These are phyloP conservation scores for Eupelmus urozonus DNA, from an alignment of 2,888 invertebrate genomes.

Conservation along the genomic window DNA sequence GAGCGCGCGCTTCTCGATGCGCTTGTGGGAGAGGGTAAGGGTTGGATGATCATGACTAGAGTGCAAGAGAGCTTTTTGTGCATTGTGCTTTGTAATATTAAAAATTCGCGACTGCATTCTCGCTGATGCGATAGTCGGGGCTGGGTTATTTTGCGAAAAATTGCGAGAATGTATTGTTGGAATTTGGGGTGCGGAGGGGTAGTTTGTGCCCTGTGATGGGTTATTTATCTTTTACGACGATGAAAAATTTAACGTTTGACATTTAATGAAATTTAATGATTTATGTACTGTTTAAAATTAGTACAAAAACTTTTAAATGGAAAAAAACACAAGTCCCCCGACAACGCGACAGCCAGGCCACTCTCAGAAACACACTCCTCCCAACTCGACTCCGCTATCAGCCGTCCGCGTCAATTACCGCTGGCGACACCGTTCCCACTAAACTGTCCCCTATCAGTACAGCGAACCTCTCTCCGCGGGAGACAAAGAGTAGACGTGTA, in stretches of 20 bases:
- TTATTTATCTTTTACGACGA: no score
- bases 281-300: no score
- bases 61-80: no score
- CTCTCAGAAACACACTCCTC: no score
- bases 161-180: neutral
- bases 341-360: no score
- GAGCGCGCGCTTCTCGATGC: no score
- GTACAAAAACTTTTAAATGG: no score
- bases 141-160: neutral
- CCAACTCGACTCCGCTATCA: neutral
- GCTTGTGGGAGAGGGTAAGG: neutral
- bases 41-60: slow-evolving; percentile 44
- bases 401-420: neutral
- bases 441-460: neutral
- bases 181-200: neutral
- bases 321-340: no score
- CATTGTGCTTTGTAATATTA: slow-evolving; percentile 35
- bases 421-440: neutral
- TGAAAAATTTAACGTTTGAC: no score
- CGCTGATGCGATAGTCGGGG: neutral
- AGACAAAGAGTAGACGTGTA: neutral
- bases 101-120: slow-evolving; percentile 1
- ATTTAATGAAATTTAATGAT: no score
- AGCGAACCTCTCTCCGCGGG: neutral
- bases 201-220: no score